A percentile compares a stretch with the other conserved stretches of the same genome.
phyloP scores from a whole-genome alignment of 2,113 vertebrate genomes.

The Gymnarchus niloticus region DNA sequence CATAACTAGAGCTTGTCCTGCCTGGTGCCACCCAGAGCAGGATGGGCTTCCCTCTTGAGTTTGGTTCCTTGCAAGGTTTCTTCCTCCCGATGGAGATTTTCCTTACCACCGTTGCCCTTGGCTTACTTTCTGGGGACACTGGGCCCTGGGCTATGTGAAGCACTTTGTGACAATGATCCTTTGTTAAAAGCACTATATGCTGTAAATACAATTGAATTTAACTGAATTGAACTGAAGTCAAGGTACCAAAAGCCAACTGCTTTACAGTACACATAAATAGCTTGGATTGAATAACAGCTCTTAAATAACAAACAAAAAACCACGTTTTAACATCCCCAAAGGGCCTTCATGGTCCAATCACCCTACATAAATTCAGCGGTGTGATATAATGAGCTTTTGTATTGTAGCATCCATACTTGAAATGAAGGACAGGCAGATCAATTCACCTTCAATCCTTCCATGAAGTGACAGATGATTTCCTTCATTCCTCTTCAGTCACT shows the following conservation, averaged over 20 bases:
- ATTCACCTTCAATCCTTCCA: neutral
- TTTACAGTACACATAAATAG: neutral
- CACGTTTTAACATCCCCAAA: slow-evolving; percentile 2
- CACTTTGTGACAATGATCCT: no score
- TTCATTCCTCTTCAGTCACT: neutral
- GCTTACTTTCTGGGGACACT: no score
- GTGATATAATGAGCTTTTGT: neutral
- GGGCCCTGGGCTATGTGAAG: no score
- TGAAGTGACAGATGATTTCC: neutral
- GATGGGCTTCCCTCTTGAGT: no score
- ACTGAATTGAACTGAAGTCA: neutral
- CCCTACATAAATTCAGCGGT: neutral
- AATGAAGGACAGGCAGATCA: neutral
- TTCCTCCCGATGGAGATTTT: no score
- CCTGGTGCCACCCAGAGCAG: no score
- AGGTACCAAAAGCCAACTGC: no score
- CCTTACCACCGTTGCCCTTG: no score
- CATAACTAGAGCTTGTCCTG: no score
- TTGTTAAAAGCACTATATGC: no score
- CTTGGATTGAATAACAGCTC: neutral
- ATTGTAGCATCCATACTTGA: neutral
- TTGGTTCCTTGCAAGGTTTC: no score
- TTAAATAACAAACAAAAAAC: slow-evolving; percentile 1
- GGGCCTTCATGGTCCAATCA: neutral
- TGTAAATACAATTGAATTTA: no score